phyloP scores from a whole-genome alignment of 1,140 invertebrate species.

The Cardiocondyla obscurior region DNA sequence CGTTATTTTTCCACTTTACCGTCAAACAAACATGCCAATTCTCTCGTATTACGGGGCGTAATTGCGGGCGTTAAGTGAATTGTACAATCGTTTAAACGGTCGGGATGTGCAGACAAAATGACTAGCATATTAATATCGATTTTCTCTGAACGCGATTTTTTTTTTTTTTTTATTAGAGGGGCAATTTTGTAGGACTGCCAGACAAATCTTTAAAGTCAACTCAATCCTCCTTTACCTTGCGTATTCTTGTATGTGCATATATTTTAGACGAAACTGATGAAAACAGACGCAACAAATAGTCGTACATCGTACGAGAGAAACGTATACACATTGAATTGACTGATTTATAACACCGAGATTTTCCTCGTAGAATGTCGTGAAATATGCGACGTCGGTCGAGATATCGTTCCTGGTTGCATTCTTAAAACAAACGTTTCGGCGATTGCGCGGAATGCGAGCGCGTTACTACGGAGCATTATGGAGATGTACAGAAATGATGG shows the following conservation, averaged over 20 bases:
- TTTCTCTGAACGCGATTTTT: not conserved
- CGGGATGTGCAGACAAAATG: not conserved
- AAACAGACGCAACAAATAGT: not conserved
- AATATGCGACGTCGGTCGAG: not conserved
- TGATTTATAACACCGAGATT: not conserved
- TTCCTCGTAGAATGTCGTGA: not conserved
- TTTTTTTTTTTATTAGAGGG: not conserved
- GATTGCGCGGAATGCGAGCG: not conserved
- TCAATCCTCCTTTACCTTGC: not conserved
- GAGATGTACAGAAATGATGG: constrained; percentile 27
- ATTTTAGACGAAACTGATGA: not conserved
- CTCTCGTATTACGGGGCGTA: not conserved
- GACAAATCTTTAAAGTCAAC: not conserved
- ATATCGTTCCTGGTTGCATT: constrained; percentile 7
- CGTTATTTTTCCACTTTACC: constrained; percentile 5
- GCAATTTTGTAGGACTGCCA: not conserved
- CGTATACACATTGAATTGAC: not conserved
- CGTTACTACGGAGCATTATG: not conserved
- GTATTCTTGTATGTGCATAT: not conserved
- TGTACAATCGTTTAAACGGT: not conserved
- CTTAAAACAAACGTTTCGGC: constrained; percentile 14
- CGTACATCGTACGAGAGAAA: not conserved
- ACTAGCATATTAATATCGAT: not conserved
- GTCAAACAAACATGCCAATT: not conserved
- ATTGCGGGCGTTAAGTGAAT: not conserved